phyloP scores from a whole-genome alignment of 2,797 vertebrate species.

The Malacoraja senta region DNA sequence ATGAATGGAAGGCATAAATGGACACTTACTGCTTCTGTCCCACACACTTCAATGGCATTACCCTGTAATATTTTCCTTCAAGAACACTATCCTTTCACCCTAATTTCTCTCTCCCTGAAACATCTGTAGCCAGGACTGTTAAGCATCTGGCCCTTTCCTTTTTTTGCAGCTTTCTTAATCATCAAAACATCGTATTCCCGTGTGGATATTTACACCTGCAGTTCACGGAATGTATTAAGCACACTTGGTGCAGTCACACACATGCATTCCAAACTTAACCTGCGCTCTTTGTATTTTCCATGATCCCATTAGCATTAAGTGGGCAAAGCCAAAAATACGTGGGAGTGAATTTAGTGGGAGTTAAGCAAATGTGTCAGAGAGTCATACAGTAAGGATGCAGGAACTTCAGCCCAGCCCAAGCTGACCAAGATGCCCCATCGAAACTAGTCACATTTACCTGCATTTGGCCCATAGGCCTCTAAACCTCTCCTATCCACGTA shows the following conservation, averaged over 20 bases:
- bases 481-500: no score
- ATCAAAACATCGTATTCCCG: background rate
- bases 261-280: background rate
- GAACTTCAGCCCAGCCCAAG: no score
- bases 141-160: background rate
- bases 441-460: no score
- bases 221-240: background rate
- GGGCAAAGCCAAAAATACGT: no score
- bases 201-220: background rate
- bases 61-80: background rate
- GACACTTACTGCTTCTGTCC: background rate
- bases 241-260: background rate
- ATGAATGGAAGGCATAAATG: no score
- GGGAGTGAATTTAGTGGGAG: no score
- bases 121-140: background rate
- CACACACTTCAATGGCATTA: background rate
- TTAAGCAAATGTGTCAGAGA: no score
- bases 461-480: no score
- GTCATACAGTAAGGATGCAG: no score
- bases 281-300: background rate
- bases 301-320: background rate
- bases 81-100: background rate
- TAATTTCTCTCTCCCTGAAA: no score
- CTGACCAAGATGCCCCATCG: no score
- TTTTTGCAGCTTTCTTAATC: background rate